phyloP scores from a whole-genome alignment of 2,888 invertebrate genomes.

The Hypomecis atomaria region DNA sequence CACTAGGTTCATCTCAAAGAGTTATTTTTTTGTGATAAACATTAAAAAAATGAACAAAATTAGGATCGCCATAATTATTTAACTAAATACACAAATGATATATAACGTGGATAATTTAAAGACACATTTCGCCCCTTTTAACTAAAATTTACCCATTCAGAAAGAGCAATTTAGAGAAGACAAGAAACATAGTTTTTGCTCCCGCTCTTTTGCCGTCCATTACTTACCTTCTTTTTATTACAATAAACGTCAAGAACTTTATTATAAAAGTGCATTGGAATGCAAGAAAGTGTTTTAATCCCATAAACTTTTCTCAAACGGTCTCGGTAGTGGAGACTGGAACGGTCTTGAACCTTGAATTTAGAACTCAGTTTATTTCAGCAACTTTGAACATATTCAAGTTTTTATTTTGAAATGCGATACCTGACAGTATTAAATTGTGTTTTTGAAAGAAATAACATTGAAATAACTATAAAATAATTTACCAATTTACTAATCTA shows the following conservation, averaged over 20 bases:
- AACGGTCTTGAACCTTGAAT: slow-evolving; percentile 14
- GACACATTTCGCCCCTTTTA: no score
- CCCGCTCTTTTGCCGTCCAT: not conserved
- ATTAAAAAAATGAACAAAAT: no score
- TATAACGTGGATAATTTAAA: no score
- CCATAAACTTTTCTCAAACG: slow-evolving; percentile 19
- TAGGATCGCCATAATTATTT: no score
- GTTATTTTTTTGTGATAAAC: no score
- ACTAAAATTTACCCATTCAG: no score
- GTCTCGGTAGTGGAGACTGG: slow-evolving; percentile 23
- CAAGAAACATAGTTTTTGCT: no score
- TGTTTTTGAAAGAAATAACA: not conserved
- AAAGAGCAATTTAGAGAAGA: no score
- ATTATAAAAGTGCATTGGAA: slow-evolving; percentile 10
- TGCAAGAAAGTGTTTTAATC: slow-evolving; percentile 24
- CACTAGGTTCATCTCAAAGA: no score
- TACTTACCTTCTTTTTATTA: slow-evolving; percentile 5
- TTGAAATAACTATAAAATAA: no score
- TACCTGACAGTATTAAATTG: not conserved
- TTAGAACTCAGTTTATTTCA: slow-evolving; percentile 19
- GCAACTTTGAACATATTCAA: slow-evolving; percentile 1
- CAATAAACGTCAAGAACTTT: slow-evolving; percentile 9
- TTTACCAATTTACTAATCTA: no score
- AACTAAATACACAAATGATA: no score
- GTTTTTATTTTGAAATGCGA: not conserved